phyloP scores from a whole-genome alignment of 2,797 vertebrate species.

The Eidolon dupreanum region DNA sequence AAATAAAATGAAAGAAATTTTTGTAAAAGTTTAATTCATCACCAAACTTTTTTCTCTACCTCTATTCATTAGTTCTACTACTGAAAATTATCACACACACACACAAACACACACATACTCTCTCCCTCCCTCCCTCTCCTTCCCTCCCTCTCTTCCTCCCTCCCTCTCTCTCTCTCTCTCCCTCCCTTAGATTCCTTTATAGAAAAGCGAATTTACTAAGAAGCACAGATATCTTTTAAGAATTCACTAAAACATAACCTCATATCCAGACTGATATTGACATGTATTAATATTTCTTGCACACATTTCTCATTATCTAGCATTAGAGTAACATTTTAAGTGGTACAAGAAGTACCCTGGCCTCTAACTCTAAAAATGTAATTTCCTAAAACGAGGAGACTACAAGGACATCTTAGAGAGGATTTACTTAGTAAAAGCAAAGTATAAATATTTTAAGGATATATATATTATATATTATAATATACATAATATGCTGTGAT shows the following conservation, averaged over 20 bases:
- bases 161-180: no score
- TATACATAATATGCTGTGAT: no score
- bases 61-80: slow-evolving; percentile 77
- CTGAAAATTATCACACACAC: slow-evolving; percentile 45
- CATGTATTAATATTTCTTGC: neutral
- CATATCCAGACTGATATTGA: neutral
- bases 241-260: neutral
- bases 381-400: neutral
- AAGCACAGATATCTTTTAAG: neutral
- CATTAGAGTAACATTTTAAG: neutral
- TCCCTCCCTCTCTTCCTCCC: no score
- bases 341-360: neutral
- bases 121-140: no score
- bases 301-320: neutral
- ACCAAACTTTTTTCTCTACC: slow-evolving; percentile 74
- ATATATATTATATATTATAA: neutral
- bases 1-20: slow-evolving; percentile 83
- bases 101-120: neutral
- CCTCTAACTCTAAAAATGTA: neutral
- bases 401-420: neutral
- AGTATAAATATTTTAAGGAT: neutral
- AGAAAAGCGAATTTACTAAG: slow-evolving; percentile 65
- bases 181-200: neutral
- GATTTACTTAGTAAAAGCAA: neutral
- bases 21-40: slow-evolving; percentile 81